These are phyloP conservation scores for Lobophora halterata DNA, from an alignment of 2,888 invertebrate genomes.

Conservation along the genomic window DNA sequence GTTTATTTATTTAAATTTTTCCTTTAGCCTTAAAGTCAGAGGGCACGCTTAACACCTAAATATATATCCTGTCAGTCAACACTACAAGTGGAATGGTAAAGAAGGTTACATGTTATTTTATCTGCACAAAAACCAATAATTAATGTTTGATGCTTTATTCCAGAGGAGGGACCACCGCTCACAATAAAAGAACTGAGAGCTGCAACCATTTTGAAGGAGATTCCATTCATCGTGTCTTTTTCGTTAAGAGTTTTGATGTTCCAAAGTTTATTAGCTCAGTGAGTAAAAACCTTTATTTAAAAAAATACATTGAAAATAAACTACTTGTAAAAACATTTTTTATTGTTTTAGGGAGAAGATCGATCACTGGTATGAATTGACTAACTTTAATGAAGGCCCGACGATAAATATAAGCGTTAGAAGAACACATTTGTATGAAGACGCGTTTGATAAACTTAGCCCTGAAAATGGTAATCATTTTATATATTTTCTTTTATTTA, in stretches of 20 bases:
- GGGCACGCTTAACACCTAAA: too few relatives aligned
- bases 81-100: too few relatives aligned
- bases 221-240: constrained; percentile 97
- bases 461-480: constrained; percentile 89
- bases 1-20: too few relatives aligned
- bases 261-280: constrained; percentile 83
- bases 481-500: too few relatives aligned
- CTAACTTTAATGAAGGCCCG: constrained; percentile 88
- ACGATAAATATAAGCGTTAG: constrained; percentile 88
- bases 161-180: constrained; percentile 90
- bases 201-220: constrained; percentile 92
- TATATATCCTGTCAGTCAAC: too few relatives aligned
- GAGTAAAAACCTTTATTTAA: too few relatives aligned
- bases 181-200: constrained; percentile 94
- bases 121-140: neutral
- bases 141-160: neutral
- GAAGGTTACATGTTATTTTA: too few relatives aligned
- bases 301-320: too few relatives aligned
- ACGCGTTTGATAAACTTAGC: constrained; percentile 96
- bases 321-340: neutral
- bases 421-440: constrained; percentile 97
- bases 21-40: too few relatives aligned
- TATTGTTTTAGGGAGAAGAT: constrained; percentile 78
- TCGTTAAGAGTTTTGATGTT: constrained; percentile 93
- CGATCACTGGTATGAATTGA: constrained; percentile 87